Base-by-base conservation (phyloP, 2,797 vertebrate species). In the Psittacula echo region DNA sequence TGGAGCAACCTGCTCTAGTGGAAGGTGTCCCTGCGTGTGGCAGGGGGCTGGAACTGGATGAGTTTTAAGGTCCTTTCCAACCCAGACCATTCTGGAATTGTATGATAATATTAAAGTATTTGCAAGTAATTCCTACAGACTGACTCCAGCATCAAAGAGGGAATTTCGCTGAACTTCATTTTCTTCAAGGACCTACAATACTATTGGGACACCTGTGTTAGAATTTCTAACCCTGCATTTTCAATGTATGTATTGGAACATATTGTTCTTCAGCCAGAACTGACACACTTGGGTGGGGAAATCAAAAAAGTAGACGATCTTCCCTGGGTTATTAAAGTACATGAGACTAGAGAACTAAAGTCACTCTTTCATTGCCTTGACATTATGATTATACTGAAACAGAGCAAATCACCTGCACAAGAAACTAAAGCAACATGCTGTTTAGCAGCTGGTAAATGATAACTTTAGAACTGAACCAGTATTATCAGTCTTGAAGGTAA, bases 251-350 rank as follows among this genome's bases (percentile, higher is more conserved):
- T 82, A 96, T 50, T 20, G 29, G 47, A 84, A 95, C 83, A 95
- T 64, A 90, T 13, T 92, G 93, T 94, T 78, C 95, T 97, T 96
- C 91, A 96, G 58, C 70, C 87, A 89, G 81, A 96, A 96, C 15
- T 56, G 23, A 84, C 94, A 96, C 93, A 97, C 87, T 62, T 92
- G 51, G 44, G 53, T 82, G 13, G 3, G 68, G 3, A n/a, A 27
- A 47, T 34, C 1, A 94, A 96, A 92, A 94, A 85, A 34, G 85
- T 24, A 71, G 67, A 58, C 45, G 60, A 93, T 89, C 82, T 84
- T 29, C 62, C 61, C 37, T 45, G 37, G 42, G 81, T 85, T 96
- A 89, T 78, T 89, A 84, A 91, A 95, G 60, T 79, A 62, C 65
- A 32, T n/a, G 85, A 58, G 13, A 95, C 80, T 50, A 91, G n/a